Percentiles rank a stretch among this genome's conserved stretches.
Conservation (phyloP, 2,888 invertebrate species). For the Diarsia brunnea region DNA sequence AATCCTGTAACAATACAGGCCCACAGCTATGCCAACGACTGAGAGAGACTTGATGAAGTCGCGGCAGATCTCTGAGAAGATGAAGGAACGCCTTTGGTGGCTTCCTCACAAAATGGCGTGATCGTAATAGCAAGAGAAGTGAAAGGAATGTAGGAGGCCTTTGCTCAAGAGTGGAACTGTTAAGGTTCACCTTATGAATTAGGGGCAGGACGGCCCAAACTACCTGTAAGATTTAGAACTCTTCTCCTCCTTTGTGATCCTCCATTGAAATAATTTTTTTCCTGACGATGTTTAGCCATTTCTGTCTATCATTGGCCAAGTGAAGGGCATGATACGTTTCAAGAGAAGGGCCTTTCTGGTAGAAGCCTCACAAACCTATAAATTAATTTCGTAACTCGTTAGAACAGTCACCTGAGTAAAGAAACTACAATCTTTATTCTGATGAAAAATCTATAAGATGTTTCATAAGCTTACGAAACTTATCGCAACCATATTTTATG, state of each 20-base stretch:
- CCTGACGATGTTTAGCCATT: no score
- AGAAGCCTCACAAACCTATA: no score
- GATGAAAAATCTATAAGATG: background rate
- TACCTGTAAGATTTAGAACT: no score
- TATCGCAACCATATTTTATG: conserved; percentile 1
- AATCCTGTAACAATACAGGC: background rate
- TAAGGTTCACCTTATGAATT: background rate
- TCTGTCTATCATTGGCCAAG: no score
- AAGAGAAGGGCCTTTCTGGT: no score
- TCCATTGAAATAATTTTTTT: no score
- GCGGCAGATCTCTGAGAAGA: background rate
- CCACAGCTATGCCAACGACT: no score
- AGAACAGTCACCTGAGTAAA: background rate
- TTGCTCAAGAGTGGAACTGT: no score
- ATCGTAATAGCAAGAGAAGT: background rate
- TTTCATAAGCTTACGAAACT: conserved; percentile 4
- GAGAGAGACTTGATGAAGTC: no score
- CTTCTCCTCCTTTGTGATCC: no score
- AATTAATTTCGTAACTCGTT: no score
- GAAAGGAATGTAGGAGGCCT: background rate
- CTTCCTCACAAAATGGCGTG: background rate
- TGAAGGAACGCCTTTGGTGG: background rate
- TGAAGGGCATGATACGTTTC: no score
- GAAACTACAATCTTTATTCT: background rate
- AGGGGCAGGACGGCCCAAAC: background rate